A percentile compares a stretch with the other conserved stretches of the same genome.
Evolutionary conservation across 2,888 invertebrate genomes (phyloP).

Genomic region (Philonicus albiceps): DNA sequence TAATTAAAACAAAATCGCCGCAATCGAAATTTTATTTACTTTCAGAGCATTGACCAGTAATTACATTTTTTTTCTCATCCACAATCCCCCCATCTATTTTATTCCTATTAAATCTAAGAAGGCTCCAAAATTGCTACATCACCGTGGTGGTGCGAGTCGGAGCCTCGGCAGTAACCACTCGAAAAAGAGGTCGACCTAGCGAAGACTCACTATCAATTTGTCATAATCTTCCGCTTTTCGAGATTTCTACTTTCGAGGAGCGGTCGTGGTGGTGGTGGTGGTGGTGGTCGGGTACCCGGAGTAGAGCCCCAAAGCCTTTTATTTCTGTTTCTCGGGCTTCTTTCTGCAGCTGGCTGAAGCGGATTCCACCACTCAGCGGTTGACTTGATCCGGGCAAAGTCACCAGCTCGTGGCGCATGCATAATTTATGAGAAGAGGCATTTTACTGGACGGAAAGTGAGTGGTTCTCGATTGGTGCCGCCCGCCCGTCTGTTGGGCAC

Average conservation of each 20-base stretch:
- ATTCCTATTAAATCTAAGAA: conserved; percentile 14
- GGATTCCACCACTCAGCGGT: neutral
- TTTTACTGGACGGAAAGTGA: neutral
- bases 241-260: neutral
- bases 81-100: neutral
- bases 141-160: neutral
- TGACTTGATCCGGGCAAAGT: conserved; percentile 11
- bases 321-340: neutral
- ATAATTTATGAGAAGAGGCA: conserved; percentile 33
- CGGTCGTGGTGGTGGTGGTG: neutral
- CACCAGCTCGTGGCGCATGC: conserved; percentile 38
- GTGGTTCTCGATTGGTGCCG: neutral
- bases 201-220: conserved; percentile 36
- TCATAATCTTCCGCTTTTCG: conserved; percentile 33
- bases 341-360: neutral
- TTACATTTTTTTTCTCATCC: conserved; percentile 25
- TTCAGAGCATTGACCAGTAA: conserved; percentile 30
- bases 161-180: neutral
- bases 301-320: neutral
- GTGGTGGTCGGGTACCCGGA: neutral
- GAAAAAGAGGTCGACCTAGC: neutral
- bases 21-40: conserved; percentile 30
- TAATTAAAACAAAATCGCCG: conserved; percentile 29
- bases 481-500: neutral
- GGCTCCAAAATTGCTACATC: neutral